These are phyloP conservation scores for Aphidoletes aphidimyza DNA, from an alignment of 2,888 invertebrate genomes.

Conservation along the genomic window DNA sequence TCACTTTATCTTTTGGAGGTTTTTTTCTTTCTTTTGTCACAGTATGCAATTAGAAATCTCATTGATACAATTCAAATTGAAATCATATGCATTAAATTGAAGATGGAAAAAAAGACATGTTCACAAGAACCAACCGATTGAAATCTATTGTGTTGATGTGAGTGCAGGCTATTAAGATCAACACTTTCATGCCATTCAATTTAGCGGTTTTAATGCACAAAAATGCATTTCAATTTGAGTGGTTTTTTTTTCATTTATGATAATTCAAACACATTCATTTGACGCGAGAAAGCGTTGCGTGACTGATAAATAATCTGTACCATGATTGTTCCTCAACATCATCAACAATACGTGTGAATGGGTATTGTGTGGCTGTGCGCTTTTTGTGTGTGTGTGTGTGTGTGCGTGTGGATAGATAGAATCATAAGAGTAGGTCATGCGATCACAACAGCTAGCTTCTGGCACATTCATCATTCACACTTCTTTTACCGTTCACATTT, in stretches of 20 bases:
- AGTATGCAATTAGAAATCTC: background rate
- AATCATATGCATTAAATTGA: background rate
- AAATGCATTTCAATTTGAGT: background rate
- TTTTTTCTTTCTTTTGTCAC: background rate
- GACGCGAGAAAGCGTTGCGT: slow-evolving; percentile 13
- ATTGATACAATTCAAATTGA: background rate
- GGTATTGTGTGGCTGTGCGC: background rate
- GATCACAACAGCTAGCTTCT: slow-evolving; percentile 3
- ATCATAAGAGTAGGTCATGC: slow-evolving; percentile 38
- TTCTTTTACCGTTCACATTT: slow-evolving; percentile 5
- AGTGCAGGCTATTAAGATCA: background rate
- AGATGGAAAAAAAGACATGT: background rate
- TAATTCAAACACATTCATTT: background rate
- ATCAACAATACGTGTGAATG: slow-evolving; percentile 26
- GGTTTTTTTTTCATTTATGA: background rate
- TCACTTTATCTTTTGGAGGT: background rate
- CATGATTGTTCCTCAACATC: background rate
- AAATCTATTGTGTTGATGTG: background rate
- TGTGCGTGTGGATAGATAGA: background rate
- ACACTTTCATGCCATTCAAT: slow-evolving; percentile 10
- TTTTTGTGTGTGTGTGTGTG: too few species aligned
- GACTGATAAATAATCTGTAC: slow-evolving; percentile 10
- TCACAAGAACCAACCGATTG: background rate
- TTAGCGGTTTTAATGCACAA: background rate
- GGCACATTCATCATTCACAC: slow-evolving; percentile 13